These are phyloP conservation scores for Tenthredo livida DNA, from an alignment of 2,888 invertebrate species.

Conservation along the genomic window DNA sequence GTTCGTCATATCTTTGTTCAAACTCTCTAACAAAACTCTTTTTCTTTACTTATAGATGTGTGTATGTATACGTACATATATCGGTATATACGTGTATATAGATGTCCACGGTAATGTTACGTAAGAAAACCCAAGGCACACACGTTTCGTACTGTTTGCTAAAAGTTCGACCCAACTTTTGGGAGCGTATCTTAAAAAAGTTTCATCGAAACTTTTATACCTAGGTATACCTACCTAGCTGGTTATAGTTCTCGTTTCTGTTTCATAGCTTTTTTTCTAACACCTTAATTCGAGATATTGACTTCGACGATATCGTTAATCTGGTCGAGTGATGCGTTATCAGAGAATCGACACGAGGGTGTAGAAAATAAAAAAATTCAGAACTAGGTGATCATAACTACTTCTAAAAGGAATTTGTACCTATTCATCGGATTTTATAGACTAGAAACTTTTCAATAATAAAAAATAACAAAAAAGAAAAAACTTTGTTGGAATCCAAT, in stretches of 20 bases:
- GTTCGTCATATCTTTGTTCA: slow-evolving; percentile 61
- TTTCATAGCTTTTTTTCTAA: not conserved
- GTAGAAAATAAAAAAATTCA: not conserved
- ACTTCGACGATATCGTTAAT: not conserved
- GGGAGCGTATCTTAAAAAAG: slow-evolving; percentile 16
- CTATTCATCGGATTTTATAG: no score
- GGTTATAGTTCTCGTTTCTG: not conserved
- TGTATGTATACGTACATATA: not conserved
- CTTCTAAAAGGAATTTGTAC: not conserved
- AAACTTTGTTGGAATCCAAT: not conserved
- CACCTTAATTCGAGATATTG: not conserved
- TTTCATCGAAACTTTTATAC: slow-evolving; percentile 5
- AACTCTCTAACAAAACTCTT: not conserved
- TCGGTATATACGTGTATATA: not conserved
- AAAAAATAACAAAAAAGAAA: not conserved
- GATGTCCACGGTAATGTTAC: not conserved
- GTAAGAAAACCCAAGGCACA: not conserved
- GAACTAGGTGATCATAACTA: not conserved
- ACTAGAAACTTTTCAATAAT: not conserved
- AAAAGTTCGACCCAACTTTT: slow-evolving; percentile 41
- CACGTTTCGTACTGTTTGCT: slow-evolving; percentile 21
- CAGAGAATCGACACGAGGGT: not conserved
- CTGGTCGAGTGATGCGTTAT: not conserved
- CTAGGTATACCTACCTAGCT: no score
- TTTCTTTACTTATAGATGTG: not conserved